phyloP scores from a whole-genome alignment of 2,797 vertebrate species.

The Periparus ater region DNA sequence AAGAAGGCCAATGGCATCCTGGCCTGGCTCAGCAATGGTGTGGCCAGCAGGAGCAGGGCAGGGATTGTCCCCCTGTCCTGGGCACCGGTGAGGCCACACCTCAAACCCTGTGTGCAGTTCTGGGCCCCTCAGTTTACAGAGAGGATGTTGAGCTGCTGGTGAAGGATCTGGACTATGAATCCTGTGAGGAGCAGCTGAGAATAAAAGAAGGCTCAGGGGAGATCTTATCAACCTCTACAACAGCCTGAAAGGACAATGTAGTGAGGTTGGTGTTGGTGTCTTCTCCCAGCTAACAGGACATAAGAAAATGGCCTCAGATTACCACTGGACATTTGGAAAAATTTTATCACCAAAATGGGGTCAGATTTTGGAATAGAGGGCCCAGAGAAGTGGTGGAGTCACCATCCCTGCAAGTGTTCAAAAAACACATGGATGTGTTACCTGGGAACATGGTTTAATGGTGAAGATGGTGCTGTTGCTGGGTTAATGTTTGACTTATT shows the following conservation, averaged over 20 bases:
- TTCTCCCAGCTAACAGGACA: neutral
- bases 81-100: neutral
- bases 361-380: neutral
- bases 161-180: neutral
- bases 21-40: neutral
- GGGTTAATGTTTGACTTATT: neutral
- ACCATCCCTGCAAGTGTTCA: neutral
- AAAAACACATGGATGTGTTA: neutral
- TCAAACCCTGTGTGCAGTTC: fast-evolving
- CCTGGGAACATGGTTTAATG: neutral
- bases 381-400: neutral
- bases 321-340: neutral
- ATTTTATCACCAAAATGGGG: too few relatives aligned
- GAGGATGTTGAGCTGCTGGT: neutral
- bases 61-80: neutral
- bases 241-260: neutral
- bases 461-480: neutral
- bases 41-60: neutral
- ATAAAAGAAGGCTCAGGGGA: neutral
- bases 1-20: neutral
- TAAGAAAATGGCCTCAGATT: neutral
- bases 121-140: neutral
- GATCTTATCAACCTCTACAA: neutral
- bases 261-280: neutral
- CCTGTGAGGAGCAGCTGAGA: neutral